These are phyloP conservation scores for Poeciliopsis infans DNA, from an alignment of 2,797 vertebrate genomes.

Conservation along the genomic window DNA sequence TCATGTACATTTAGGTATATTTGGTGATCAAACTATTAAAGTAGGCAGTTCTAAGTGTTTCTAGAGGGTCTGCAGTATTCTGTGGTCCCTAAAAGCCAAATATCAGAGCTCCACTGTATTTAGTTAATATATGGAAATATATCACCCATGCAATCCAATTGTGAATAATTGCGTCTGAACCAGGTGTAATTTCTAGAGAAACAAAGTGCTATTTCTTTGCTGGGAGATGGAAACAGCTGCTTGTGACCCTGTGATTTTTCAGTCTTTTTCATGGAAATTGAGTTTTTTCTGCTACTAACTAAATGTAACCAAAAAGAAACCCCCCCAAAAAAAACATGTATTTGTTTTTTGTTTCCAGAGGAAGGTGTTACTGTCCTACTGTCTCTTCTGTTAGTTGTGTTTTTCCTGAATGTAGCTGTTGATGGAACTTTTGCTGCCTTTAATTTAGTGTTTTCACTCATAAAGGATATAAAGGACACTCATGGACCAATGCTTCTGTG, in stretches of 20 bases:
- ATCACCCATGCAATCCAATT: not conserved
- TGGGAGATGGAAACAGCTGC: not conserved
- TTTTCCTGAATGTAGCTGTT: not conserved
- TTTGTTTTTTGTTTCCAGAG: not conserved
- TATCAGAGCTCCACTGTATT: not conserved
- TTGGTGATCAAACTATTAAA: not conserved
- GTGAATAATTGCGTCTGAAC: not conserved
- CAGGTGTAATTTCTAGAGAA: not conserved
- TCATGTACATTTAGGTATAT: not conserved
- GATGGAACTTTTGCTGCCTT: not conserved
- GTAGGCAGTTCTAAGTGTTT: not conserved
- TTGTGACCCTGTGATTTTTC: not conserved
- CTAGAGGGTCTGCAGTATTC: not conserved
- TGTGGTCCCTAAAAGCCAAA: not conserved
- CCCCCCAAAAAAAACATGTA: not conserved
- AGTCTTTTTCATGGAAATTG: not conserved
- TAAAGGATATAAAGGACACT: not conserved
- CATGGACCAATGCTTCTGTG: not conserved
- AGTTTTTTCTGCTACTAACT: not conserved
- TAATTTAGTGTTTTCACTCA: too few relatives aligned
- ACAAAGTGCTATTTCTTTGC: not conserved
- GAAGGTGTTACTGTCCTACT: not conserved
- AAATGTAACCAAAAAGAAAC: not conserved
- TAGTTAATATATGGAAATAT: not conserved
- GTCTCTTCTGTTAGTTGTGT: not conserved